Evolutionary conservation across 2,888 invertebrate genomes (phyloP), one percentile per base, ranked within the genome.

Genomic region (Perdita meconis): DNA sequence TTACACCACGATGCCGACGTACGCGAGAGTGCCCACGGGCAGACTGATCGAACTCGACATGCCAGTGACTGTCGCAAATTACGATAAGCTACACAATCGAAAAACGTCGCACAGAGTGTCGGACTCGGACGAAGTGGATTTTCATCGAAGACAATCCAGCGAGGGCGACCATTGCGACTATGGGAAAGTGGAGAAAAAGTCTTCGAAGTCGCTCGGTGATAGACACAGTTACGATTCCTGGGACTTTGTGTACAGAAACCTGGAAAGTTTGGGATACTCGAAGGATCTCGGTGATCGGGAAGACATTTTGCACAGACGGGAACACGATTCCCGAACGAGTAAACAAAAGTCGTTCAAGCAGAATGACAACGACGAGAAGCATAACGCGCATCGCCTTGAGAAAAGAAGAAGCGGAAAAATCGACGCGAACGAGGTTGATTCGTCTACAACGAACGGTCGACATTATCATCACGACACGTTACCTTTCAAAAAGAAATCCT

Each of bases 201-300:
- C 78, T 0, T 10, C 73, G 3, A 85, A 79, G 66, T 50, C 84
- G 1, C 53, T 19, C 38, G 69, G 72, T 2, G 72, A 80, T 6
- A 83, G 64, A 19, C 76, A 81, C 36, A 78, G 95, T 0, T 95
- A 95, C 69, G 96, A 96, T 82, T 95, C 95, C 63, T 97, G 97
- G 97, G 96, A 96, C 88, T 96, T 96, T 88, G 96, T 97, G 0
- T 97, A 95, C 89, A 94, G 95, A 83, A 96, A 96, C 89, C 92
- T 97, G 40, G 96, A 96, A 71, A 96, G 95, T 83, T 95, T 96
- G 86, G 95, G 96, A 0, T 96, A 96, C 83, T 93, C 93, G 0
- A 93, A 93, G 34, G 96, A 96, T 84, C 89, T 95, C 6, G 95
- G 95, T 0, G 95, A 95, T 84, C 91, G 96, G 56, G 96, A 95